Base-by-base conservation (phyloP, 2,797 vertebrate genomes). In the Muraenolepis orangiensis region DNA sequence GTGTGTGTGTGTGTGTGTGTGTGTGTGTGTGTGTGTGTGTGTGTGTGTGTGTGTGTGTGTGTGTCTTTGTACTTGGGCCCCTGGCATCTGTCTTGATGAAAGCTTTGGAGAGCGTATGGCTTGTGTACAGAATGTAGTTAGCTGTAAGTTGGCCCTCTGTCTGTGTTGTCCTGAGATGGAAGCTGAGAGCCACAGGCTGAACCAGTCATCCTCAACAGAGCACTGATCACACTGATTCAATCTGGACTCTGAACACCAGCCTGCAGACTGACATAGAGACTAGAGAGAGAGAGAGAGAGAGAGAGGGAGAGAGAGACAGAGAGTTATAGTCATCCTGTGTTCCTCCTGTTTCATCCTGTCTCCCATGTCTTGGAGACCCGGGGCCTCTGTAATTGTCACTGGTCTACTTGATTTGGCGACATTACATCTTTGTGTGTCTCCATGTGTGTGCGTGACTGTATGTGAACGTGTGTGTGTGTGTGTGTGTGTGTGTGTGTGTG, bases 31-130 rank as follows among this genome's bases (percentile, higher is more conserved):
- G 75, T 32, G 70, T 78, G 82, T 87, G 84, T 70, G 32, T 76
- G 76, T 75, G 75, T 84, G 82, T 72, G 84, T 86, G 51, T 66
- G 57, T 74, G 64, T 84, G 78, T 79, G 79, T 68, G 20, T 72
- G 28, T 66, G 78, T 29, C 29, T 76, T 13, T 70, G 69, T 38
- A 13, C 34, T 1, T 23, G 20, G 34, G 34, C 34, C n/a, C 36
- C 12, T 26, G 10, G n/a, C 36, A 1, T 36, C 31, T 70, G 34
- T 70, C 66, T n/a, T 46, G 42, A 20, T 18, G 16, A 46, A 46
- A 16, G 42, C 42, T 18, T 4, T 14, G 1, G 13, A 46, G 42
- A 40, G 42, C 42, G 14, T 46, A 46, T 4, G 16, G 14, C 5
- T 46, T 46, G 16, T 18, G 2, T 46, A 20, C 16, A 18, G 18